Evolutionary conservation across 2,797 vertebrate species (phyloP), one percentile per base, ranked within the genome.

Genomic region (Lateolabrax maculatus): DNA sequence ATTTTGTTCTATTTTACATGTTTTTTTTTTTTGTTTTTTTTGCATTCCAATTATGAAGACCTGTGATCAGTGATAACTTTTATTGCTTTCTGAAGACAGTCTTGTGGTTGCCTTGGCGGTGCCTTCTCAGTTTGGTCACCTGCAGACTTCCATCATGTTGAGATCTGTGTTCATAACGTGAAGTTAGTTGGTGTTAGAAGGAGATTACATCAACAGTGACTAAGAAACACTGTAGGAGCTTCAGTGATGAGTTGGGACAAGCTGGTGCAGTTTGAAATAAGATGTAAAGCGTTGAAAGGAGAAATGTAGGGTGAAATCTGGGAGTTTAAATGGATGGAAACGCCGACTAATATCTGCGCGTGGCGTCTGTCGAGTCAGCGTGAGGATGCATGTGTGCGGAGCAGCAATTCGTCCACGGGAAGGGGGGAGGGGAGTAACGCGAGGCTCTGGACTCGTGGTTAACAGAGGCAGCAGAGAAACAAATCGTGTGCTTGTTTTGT

Each of bases 401-500:
- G 46, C 34, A 21, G n/a, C 49, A 57, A 2, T 65, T 53, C 27
- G 13, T 75, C 36, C 23, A 15, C 48, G 0, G 52, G 27, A 65
- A 34, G 23, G 25, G 3, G n/a, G n/a, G n/a, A n/a, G n/a, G n/a
- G 25, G 41, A 2, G 31, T 19, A 53, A 52, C n/a, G 1, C 9
- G 29, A 23, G 16, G 43, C 58, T 70, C 44, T 11, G 36, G 43
- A 36, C 53, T 56, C 15, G 1, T 9, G 23, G 37, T 55, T 29
- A 44, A 63, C 65, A 6, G 16, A 39, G 11, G 58, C 73, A 43
- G n/a, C 53, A 62, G 66, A 65, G 61, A 66, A 69, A 75, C 61
- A 86, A 57, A 55, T 25, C 12, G 44, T 49, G 44, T 0, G n/a
- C 55, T 79, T 73, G 65, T 71, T 67, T 85, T 58, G 48, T 51